These are phyloP conservation scores for Caenorhabditis brenneri DNA, from an alignment of 1,140 invertebrate genomes.

Conservation along the genomic window DNA sequence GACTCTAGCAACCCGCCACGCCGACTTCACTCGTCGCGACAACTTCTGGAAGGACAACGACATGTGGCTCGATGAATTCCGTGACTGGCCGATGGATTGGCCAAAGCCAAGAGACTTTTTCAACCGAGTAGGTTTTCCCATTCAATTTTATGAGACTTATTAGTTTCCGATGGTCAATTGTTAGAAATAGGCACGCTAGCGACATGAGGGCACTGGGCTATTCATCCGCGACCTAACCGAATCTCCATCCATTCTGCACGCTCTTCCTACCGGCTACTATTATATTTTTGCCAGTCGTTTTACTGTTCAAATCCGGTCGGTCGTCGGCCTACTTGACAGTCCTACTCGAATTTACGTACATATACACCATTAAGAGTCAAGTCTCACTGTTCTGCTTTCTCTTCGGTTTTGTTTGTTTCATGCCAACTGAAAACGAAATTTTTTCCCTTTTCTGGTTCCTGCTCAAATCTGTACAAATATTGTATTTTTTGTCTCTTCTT, in stretches of 20 bases:
- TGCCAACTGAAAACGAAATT: not conserved
- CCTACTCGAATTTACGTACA: constrained; percentile 40
- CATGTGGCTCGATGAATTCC: constrained; percentile 56
- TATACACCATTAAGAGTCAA: constrained; percentile 38
- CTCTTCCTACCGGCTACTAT: constrained; percentile 5
- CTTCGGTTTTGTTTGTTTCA: constrained; percentile 11
- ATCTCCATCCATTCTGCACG: constrained; percentile 5
- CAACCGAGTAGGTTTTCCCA: constrained; percentile 60
- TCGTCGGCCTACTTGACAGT: constrained; percentile 25
- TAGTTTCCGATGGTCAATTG: not conserved
- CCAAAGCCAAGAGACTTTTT: constrained; percentile 65
- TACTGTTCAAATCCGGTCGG: constrained; percentile 42
- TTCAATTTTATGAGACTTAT: constrained; percentile 30
- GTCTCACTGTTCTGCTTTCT: not conserved
- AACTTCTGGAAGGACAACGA: constrained; percentile 60
- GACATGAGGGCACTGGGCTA: not conserved
- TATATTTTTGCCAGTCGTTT: constrained; percentile 14
- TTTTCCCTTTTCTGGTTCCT: not conserved
- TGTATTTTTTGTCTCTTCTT: not conserved
- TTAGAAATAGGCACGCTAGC: not conserved
- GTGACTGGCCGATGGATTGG: constrained; percentile 69
- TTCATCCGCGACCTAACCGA: constrained; percentile 34
- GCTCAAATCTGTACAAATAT: not conserved
- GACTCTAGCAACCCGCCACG: not conserved
- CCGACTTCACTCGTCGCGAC: constrained; percentile 11